Evolutionary conservation across 2,113 vertebrate species (phyloP), one percentile per base, ranked within the genome.

Genomic region (Stictonetta naevosa): DNA sequence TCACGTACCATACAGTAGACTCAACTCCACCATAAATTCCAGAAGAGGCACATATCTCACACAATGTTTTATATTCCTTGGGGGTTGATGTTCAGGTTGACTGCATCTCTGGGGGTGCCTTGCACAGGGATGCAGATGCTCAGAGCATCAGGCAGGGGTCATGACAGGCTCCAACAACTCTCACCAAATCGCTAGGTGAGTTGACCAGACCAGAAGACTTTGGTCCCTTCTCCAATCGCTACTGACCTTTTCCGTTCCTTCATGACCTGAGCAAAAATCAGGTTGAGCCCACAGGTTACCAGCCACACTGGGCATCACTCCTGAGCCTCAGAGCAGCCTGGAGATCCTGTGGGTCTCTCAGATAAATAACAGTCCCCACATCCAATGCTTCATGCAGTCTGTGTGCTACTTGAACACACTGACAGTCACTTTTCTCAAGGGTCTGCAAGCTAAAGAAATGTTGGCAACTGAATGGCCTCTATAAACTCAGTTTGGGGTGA

Each of bases 1-100:
- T 62, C 13, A 8, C 0, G 0, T 46, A 34, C 2, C 46, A 62
- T 22, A 34, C 4, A 52, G 40, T 5, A 67, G 8, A 28, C 33
- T 52, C 46, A 83, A 60, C 14, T 29, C 44, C 33, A 11, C 29
- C 1, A 0, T 44, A 89, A 80, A 64, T 48, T 20, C 46, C 29
- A 40, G 19, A 79, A 44, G 4, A 59, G 28, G 13, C 44, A 31
- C 16, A 4, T 15, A 46, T 52, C 19, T 59, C 62, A 29, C n/a
- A 90, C 34, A 50, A 29, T 9, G 4, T 44, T 78, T 60, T 1
- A 31, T 25, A 56, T 16, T 80, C 68, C 44, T 25, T 9, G 6
- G 23, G 26, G 34, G 44, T 10, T 56, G 62, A 44, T 6, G 14
- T 52, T 56, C 34, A 44, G 20, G 33, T 25, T 58, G 17, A 26